Evolutionary conservation across 1,140 invertebrate species (phyloP).

Genomic region (Vollenhovia emeryi): DNA sequence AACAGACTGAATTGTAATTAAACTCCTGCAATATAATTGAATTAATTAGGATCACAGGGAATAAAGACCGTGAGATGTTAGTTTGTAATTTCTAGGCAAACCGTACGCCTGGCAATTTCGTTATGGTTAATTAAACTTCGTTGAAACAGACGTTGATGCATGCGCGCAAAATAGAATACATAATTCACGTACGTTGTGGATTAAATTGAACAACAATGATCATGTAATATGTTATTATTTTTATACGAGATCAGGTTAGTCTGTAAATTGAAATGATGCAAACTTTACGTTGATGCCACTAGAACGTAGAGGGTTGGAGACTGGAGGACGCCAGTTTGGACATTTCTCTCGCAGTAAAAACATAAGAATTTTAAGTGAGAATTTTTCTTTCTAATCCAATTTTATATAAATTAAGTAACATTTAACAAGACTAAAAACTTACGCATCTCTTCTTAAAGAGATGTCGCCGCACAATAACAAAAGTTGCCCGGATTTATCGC

Average conservation of each 20-base stretch:
- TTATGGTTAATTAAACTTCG: constrained; percentile 58
- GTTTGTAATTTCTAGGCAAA: constrained; percentile 46
- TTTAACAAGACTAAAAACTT: too few relatives aligned
- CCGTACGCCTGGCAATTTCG: constrained; percentile 31
- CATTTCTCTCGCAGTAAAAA: too few relatives aligned
- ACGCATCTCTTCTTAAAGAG: too few relatives aligned
- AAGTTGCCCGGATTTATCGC: too few relatives aligned
- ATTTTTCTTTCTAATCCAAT: too few relatives aligned
- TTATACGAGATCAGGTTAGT: background rate
- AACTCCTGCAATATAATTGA: constrained; percentile 32
- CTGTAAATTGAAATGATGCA: background rate
- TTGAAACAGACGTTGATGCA: constrained; percentile 31
- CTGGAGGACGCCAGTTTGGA: too few relatives aligned
- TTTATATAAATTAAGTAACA: too few relatives aligned
- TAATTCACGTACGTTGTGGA: background rate
- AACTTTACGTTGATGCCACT: background rate
- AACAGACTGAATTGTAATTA: constrained; percentile 15
- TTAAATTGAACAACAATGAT: constrained; percentile 42
- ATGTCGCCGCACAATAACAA: too few relatives aligned
- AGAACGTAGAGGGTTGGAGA: background rate
- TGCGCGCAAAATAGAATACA: constrained; percentile 37
- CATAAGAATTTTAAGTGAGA: too few relatives aligned
- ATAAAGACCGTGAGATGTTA: constrained; percentile 48
- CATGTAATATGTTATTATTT: constrained; percentile 17
- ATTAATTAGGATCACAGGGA: constrained; percentile 42